A percentile compares a stretch with the other conserved stretches of the same genome.
Conservation (phyloP, 2,113 vertebrate species). For the Terrapene triunguis region DNA sequence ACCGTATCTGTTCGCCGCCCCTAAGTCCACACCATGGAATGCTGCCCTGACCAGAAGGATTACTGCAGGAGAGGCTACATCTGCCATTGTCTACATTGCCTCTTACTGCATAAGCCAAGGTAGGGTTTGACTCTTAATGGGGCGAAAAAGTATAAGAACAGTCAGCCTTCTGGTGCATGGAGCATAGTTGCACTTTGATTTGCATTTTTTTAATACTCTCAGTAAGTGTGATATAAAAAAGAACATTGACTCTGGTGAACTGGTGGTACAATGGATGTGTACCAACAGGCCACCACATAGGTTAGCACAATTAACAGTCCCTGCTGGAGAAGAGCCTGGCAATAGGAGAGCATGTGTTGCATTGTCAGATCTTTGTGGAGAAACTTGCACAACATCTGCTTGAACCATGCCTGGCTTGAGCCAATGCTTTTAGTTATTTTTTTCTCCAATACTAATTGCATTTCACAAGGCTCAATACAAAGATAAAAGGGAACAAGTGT, state of each 20-base stretch:
- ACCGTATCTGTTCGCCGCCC: not conserved
- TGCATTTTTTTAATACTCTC: not conserved
- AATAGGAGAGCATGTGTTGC: not conserved
- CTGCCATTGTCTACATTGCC: accelerated
- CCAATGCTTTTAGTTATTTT: accelerated
- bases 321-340: not conserved
- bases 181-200: not conserved
- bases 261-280: not conserved
- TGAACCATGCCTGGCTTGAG: not conserved
- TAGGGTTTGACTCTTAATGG: not conserved
- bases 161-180: not conserved
- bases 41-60: not conserved
- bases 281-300: not conserved
- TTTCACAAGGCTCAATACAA: not conserved
- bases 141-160: not conserved
- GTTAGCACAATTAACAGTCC: not conserved
- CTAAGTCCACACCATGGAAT: not conserved
- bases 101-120: not conserved
- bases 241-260: not conserved
- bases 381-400: not conserved
- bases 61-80: not conserved
- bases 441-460: not conserved
- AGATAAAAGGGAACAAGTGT: not conserved
- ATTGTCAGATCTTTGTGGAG: not conserved
- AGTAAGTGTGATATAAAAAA: not conserved